Evolutionary conservation across 2,888 invertebrate species (phyloP), one percentile per base, ranked within the genome.

Genomic region (Aphidius colemani): DNA sequence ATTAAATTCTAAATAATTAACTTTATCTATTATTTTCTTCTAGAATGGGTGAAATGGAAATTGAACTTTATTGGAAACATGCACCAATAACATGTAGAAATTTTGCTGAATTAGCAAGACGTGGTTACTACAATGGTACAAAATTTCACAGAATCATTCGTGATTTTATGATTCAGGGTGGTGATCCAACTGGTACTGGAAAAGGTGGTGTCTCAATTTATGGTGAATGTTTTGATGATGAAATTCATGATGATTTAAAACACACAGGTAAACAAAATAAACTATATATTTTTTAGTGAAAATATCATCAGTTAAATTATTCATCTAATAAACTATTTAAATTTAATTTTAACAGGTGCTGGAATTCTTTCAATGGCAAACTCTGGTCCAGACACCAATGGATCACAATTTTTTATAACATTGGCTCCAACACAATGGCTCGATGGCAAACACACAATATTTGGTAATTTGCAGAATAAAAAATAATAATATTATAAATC

Each of bases 61-160:
- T 98, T 57, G 98, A 99, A 83, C 85, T 99, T 69, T 99, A 99
- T 78, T 99, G 99, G 99, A 94, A 95, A 80, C 98, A 99, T 80
- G 92, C 98, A 0, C 98, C 98, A n/a, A 89, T 90, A 71, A 98
- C 98, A 0, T 99, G 99, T 74, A 87, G 95, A 76, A 99, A 99
- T 81, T 98, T 99, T 84, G 97, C 97, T 65, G 98, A 99, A 83
- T 85, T 99, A 40, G 87, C 93, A 0, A 85, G 96, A 65, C 86
- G 98, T 74, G 97, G 96, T 18, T 99, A 98, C 83, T 99, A 97
- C 81, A 96, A 97, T 83, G 94, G 93, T 69, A 94, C 96, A 5
- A 92, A 95, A 74, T 98, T 99, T 82, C 99, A 99, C 82, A 87
- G 99, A 73, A 92, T 99, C 49, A 98, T 99, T 67, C 85, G 92